Conservation (phyloP, 2,797 vertebrate species). For the Chaetophractus vellerosus region DNA sequence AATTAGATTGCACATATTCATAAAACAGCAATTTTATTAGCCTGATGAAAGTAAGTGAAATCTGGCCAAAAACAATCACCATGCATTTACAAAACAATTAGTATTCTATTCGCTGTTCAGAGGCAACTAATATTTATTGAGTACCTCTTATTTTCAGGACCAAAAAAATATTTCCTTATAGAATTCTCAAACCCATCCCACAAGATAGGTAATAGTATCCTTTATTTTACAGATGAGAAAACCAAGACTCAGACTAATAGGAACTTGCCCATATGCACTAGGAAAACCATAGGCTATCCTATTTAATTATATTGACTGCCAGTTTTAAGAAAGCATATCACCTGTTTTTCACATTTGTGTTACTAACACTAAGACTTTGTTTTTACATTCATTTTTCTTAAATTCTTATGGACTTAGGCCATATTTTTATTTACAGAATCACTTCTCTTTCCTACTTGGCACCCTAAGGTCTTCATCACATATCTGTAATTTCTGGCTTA, state of each 20-base stretch:
- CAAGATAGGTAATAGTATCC: neutral
- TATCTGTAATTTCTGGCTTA: slow-evolving; percentile 61
- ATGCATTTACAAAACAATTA: slow-evolving; percentile 52
- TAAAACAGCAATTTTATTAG: slow-evolving; percentile 1
- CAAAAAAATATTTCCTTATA: neutral
- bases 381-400: slow-evolving; percentile 15
- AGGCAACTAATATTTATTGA: slow-evolving; percentile 50
- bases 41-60: slow-evolving; percentile 53
- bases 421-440: slow-evolving; percentile 45
- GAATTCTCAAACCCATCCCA: neutral
- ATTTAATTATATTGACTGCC: neutral
- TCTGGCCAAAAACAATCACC: neutral
- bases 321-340: neutral
- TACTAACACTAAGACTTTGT: neutral
- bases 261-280: neutral
- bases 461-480: neutral
- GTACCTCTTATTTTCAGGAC: slow-evolving; percentile 26
- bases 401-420: neutral
- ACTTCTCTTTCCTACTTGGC: neutral
- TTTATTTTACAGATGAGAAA: neutral
- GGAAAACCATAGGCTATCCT: neutral
- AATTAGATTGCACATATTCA: neutral
- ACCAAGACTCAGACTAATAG: neutral
- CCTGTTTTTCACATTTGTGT: neutral
- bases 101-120: neutral